Evolutionary conservation across 2,797 vertebrate genomes (phyloP), one percentile per base, ranked within the genome.

Genomic region (Rhabdophis nuchalis): DNA sequence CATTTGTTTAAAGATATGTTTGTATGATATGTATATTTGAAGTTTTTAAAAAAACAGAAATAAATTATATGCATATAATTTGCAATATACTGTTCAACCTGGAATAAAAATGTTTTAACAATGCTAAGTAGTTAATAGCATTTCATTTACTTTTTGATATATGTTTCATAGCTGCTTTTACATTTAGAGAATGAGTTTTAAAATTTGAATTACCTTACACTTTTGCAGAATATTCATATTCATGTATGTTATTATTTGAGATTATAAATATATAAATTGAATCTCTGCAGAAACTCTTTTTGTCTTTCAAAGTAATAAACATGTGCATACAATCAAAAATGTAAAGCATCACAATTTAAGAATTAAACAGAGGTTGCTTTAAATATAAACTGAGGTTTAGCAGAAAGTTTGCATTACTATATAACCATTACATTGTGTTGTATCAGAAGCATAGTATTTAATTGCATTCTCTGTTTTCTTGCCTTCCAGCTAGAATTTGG

Each of bases 61-160:
- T n/a, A 46, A 92, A 89, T 54, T 61, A 92, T 86, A 85, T 50
- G 46, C 46, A 50, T 50, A 50, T 50, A 50, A 50, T 52, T 89
- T 88, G 88, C 87, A 32, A 56, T 3, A 82, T 25, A 16, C n/a
- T 94, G 9, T 57, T 87, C 41, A 53, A 25, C 93, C 2, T 93
- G 41, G 32, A 93, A 77, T 53, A 90, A 93, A 93, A 91, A 58
- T 93, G 86, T 41, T 91, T 88, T 52, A 88, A 58, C 89, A 64
- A 50, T 68, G 64, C 8, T 12, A 93, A 91, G 88, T 88, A 87
- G 32, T 29, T 77, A 86, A 91, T 8, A 1, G 14, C 58, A 54
- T 1, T 82, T 86, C 52, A 89, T 50, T 89, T 7, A 32, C 0
- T 3, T 68, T 92, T 94, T 61, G 77, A 5, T 91, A 91, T 2